Percentiles rank a stretch among this genome's conserved stretches.
phyloP scores from a whole-genome alignment of 2,113 vertebrate species.

The Litocranius walleri region DNA sequence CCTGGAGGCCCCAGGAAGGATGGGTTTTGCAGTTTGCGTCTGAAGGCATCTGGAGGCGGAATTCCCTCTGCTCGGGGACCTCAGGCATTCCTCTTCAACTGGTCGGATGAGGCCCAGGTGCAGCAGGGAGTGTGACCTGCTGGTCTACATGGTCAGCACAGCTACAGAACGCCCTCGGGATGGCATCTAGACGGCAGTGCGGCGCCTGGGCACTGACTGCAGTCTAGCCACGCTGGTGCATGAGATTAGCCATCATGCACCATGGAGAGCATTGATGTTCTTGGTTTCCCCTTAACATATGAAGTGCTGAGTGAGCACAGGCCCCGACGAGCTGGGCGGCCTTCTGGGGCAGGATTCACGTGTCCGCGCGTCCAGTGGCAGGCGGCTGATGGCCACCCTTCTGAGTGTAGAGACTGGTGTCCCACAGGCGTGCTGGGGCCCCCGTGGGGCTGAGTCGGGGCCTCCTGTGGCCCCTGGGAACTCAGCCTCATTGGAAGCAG shows the following conservation, averaged over 20 bases:
- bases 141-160: no score
- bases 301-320: not conserved
- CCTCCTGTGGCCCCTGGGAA: not conserved
- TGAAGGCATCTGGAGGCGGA: not conserved
- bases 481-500: no score
- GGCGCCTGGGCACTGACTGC: not conserved
- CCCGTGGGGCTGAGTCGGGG: accelerated
- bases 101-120: not conserved
- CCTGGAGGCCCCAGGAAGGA: not conserved
- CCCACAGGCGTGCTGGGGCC: accelerated
- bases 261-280: not conserved
- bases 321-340: not conserved
- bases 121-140: not conserved
- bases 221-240: not conserved
- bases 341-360: not conserved
- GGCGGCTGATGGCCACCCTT: not conserved
- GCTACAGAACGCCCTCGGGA: not conserved
- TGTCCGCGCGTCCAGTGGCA: accelerated
- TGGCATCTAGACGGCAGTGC: not conserved
- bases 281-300: not conserved
- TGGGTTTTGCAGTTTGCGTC: not conserved
- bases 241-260: not conserved
- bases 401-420: no score
- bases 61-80: not conserved
- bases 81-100: not conserved